Percentiles rank a stretch among this genome's conserved stretches.
These are phyloP conservation scores for Ceratothoa steindachneri DNA, from an alignment of 2,888 invertebrate genomes.

Conservation along the genomic window DNA sequence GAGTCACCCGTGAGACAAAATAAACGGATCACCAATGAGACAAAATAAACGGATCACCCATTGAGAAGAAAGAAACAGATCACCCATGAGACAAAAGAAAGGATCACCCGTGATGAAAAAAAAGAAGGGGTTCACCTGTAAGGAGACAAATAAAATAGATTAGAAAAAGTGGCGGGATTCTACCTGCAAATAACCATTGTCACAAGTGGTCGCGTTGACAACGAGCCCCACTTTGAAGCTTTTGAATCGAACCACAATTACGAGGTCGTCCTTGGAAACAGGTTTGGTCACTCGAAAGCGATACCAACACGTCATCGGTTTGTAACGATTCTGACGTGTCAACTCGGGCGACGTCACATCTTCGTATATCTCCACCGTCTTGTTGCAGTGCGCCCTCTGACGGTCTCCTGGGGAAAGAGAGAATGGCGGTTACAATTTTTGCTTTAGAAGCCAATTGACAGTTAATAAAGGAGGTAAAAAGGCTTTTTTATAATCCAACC, in stretches of 20 bases:
- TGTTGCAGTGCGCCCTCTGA: conserved; percentile 83
- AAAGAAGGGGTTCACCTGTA: background rate
- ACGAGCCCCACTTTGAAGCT: conserved; percentile 86
- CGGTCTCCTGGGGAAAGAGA: conserved; percentile 58
- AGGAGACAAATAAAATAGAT: background rate
- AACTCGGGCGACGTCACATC: conserved; percentile 84
- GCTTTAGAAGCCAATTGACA: too few relatives aligned
- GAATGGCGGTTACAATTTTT: too few relatives aligned
- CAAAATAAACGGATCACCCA: too few relatives aligned
- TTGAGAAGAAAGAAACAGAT: too few relatives aligned
- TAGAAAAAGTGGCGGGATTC: background rate
- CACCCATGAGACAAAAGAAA: too few relatives aligned
- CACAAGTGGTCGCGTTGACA: conserved; percentile 80
- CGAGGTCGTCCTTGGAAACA: conserved; percentile 78
- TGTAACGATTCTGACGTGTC: conserved; percentile 73
- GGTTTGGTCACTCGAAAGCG: conserved; percentile 82
- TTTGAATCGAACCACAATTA: conserved; percentile 80
- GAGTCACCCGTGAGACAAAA: too few relatives aligned
- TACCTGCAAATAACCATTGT: conserved; percentile 85
- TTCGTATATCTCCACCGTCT: conserved; percentile 88
- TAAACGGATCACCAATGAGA: too few relatives aligned
- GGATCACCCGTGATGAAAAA: background rate
- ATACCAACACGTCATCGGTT: conserved; percentile 84
- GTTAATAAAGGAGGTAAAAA: too few relatives aligned
- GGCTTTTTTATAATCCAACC: too few relatives aligned